Evolutionary conservation across 2,888 invertebrate species (phyloP), one percentile per base, ranked within the genome.

Genomic region (Eristalis pertinax): DNA sequence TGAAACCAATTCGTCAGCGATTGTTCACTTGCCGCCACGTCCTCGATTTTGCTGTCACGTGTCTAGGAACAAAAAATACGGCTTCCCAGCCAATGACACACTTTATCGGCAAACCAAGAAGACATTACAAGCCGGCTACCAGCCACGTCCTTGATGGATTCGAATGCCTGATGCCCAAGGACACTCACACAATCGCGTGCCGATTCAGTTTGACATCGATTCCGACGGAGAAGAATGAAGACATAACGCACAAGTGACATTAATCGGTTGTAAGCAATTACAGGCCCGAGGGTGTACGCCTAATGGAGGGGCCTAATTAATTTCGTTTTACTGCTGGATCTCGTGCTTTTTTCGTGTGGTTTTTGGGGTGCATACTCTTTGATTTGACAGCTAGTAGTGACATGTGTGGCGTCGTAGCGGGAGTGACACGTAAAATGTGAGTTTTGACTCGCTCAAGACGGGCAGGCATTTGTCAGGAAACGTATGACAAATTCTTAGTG

Each of bases 1-100:
- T 69, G 74, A 81, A 81, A 50, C n/a, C 74, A 74, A 74, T 68
- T 68, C 41, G 38, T 69, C 74, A 75, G 56, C 29, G 68, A 74
- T 81, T 75, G 81, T 32, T 75, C 75, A 67, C 62, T 75, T 74
- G 29, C 68, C 75, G 58, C 60, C 11, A 26, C 13, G 60, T 1
- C 60, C 60, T 26, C 60, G 8, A 22, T 50, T 50, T 50, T 1
- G 4, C 11, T 15, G 13, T 60, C 60, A 4, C 60, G 26, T 29
- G 60, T 4, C 60, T 2, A 26, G 5, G 15, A 13, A 60, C 26
- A 26, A 26, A 26, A 26, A 26, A 26, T 26, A 26, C 4, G 26
- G 7, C 26, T 15, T 60, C 13, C 11, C 60, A 60, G 60, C 13
- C 60, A 60, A 60, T 60, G 60, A 26, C 60, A 24, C 15, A 60